These are phyloP conservation scores for Microctenopoma lineatum DNA, from an alignment of 2,797 vertebrate species.

Conservation along the genomic window DNA sequence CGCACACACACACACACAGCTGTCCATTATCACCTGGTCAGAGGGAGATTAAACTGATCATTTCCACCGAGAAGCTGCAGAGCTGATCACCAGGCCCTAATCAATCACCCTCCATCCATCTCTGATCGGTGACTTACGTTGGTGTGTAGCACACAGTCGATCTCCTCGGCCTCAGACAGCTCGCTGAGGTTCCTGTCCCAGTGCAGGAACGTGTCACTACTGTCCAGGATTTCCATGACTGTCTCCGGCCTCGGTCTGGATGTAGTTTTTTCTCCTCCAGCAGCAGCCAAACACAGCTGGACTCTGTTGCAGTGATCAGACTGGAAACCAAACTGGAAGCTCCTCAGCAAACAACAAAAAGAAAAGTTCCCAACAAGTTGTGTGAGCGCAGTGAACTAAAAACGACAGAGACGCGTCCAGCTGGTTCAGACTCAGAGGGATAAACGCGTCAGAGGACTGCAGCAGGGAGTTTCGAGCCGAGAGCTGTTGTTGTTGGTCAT, in stretches of 20 bases:
- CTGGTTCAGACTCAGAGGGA: not conserved
- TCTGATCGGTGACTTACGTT: conserved; percentile 85
- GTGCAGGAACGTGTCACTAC: conserved; percentile 87
- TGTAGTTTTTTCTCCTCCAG: not conserved
- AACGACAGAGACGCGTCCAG: not conserved
- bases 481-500: conserved; percentile 52
- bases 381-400: not conserved
- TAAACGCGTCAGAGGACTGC: not conserved
- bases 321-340: conserved; percentile 26
- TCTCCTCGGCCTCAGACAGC: conserved; percentile 90
- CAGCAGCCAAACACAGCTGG: not conserved
- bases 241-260: not conserved
- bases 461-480: conserved; percentile 4
- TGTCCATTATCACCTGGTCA: not conserved
- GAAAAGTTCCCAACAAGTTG: conserved; percentile 59
- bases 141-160: conserved; percentile 88
- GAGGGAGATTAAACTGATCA: conserved; percentile 18
- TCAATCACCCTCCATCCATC: not conserved
- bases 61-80: not conserved
- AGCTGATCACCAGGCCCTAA: conserved; percentile 10
- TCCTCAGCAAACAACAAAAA: not conserved
- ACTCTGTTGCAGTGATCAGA: conserved; percentile 2
- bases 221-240: conserved; percentile 92
- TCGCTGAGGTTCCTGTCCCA: conserved; percentile 97
- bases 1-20: conserved; percentile 1